Evolutionary conservation across 2,113 vertebrate species (phyloP), one percentile per base, ranked within the genome.

Genomic region (Pao palembangensis): DNA sequence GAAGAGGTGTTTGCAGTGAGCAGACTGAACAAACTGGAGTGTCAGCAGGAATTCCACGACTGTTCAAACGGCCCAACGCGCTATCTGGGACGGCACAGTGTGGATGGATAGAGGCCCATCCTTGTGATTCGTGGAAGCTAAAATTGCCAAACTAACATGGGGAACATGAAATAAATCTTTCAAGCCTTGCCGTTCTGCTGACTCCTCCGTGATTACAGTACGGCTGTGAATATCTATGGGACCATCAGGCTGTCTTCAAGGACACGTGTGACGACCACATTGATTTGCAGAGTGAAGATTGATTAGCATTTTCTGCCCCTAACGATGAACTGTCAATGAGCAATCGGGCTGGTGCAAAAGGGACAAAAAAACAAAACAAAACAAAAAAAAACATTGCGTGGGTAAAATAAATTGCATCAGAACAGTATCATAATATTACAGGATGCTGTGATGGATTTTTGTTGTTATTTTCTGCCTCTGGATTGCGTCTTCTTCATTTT

Each of bases 11-110:
- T 87, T 85, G 78, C 72, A 71, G 69, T 77, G 75, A 80, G 82
- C 68, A 83, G 81, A 83, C 76, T 62, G 67, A 78, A 73, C 67
- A 86, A 89, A 85, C 76, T 66, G 66, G 80, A 82, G 71, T 51
- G 80, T 88, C 85, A 88, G 87, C 81, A 85, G 70, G 75, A 87
- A 79, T 90, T 83, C 71, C 61, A 83, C 79, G 59, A 84, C 70
- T 78, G 78, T 80, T 83, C 76, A 84, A 84, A 85, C 55, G 58
- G 70, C 46, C 51, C 53, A 28, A 28, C 70, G 65, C 61, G 20
- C 77, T 78, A 76, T 84, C 76, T 67, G 64, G 61, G 69, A 58
- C 23, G 44, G 54, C 55, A 50, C 17, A 0, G 38, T 25, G 28
- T 46, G 21, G 52, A 67, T 13, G 47, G 50, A 18, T 54, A 60